phyloP scores from a whole-genome alignment of 2,888 invertebrate genomes.

The Phyllotreta cruciferae region DNA sequence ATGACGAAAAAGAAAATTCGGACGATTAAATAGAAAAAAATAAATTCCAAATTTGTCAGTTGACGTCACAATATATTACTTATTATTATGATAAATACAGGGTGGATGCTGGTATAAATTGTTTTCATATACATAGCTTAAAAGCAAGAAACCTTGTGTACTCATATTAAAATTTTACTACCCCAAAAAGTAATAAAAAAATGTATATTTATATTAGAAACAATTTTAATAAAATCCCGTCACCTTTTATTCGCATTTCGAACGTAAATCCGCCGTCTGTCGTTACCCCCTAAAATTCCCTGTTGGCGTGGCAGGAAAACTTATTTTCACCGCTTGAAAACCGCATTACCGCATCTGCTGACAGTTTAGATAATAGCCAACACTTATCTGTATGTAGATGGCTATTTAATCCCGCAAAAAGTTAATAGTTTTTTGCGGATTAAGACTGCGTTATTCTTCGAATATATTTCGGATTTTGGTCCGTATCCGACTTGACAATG shows the following conservation, averaged over 20 bases:
- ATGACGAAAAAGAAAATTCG: constrained; percentile 7
- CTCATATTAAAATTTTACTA: too few relatives aligned
- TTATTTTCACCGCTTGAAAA: constrained; percentile 45
- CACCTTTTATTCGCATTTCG: not conserved
- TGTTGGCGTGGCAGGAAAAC: constrained; percentile 30
- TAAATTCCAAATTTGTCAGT: constrained; percentile 1
- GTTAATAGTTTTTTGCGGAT: constrained; percentile 45
- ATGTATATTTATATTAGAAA: not conserved
- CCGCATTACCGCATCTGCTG: constrained; percentile 48
- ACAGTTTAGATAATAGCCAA: constrained; percentile 50
- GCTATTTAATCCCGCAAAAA: constrained; percentile 46
- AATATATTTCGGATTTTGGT: constrained; percentile 40
- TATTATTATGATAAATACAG: not conserved
- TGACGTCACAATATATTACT: constrained; percentile 1
- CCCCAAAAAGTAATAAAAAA: too few relatives aligned
- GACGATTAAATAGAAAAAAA: not conserved
- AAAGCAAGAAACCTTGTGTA: too few relatives aligned
- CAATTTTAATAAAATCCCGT: constrained; percentile 3
- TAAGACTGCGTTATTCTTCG: constrained; percentile 39
- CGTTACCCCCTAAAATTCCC: constrained; percentile 32
- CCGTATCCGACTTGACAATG: constrained; percentile 22
- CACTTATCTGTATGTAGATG: constrained; percentile 50
- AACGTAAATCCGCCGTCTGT: constrained; percentile 11
- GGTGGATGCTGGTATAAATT: not conserved
- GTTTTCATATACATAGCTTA: not conserved